Base-by-base conservation (phyloP, 2,113 vertebrate species). In the Origma solitaria region DNA sequence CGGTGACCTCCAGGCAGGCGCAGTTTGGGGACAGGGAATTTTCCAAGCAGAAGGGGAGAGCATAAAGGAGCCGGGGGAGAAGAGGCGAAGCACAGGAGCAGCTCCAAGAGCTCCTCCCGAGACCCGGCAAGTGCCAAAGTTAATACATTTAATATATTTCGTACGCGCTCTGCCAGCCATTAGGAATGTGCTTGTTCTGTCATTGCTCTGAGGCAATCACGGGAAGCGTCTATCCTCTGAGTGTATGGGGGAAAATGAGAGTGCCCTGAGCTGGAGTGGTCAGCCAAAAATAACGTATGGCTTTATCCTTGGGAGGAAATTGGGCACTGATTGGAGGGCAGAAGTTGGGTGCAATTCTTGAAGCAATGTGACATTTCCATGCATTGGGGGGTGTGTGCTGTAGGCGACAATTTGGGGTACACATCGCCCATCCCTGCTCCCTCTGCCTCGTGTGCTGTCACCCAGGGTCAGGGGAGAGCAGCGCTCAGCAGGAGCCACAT, bases 291-390 rank as follows among this genome's bases (percentile, higher is more conserved):
- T 86, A 88, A 96, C 25, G 11, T 44, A 78, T 38, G 0, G 81
- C 92, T 95, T 90, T 90, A 93, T 95, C 97, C 98, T 97, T 95
- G 96, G 93, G 37, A 97, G 96, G 92, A 96, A 96, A 97, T 91
- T 69, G 96, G 96, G 86, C 96, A 66, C 96, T 91, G 95, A 69
- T 91, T 85, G 94, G 96, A 97, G 97, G 97, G 91, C 96, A 92
- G 94, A 85, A 94, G 94, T 76, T 97, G 68, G 65, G 92, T 10
- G 13, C 75, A 70, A 58, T 38, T 31, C 94, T 90, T 82, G 96
- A 89, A 91, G 90, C 77, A 82, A 50, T 9, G 89, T 95, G 96
- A 96, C 86, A 78, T 97, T 96, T 95, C 91, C 94, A 56, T 82
- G 91, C 38, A 22, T 96, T 73, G 68, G 38, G 64, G 45, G 51